These are phyloP conservation scores for Torymus auratus DNA, from an alignment of 2,888 invertebrate genomes.

Conservation along the genomic window DNA sequence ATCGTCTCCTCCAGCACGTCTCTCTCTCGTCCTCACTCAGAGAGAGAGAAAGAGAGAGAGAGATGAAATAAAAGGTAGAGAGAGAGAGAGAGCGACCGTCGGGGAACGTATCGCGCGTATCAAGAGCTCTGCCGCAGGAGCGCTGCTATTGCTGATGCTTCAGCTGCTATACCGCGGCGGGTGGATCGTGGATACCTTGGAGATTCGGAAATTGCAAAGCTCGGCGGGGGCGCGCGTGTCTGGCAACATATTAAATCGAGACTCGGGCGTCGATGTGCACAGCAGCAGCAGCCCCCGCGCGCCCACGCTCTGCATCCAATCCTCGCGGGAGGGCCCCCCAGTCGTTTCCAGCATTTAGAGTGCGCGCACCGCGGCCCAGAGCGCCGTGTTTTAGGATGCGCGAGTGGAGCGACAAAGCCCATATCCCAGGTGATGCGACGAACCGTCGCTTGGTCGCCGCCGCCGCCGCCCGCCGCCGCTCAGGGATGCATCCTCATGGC, in stretches of 20 bases:
- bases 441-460: conserved; percentile 17
- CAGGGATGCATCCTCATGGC: not conserved
- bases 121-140: not conserved
- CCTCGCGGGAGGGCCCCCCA: conserved; percentile 1
- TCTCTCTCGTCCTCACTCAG: not conserved
- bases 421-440: conserved; percentile 27
- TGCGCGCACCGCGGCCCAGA: not conserved
- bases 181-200: conserved; percentile 59
- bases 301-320: conserved; percentile 31
- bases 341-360: conserved; percentile 57
- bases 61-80: no score
- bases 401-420: conserved; percentile 23
- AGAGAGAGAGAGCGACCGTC: conserved; percentile 9
- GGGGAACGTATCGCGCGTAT: conserved; percentile 11
- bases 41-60: no score
- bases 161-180: not conserved
- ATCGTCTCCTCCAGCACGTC: no score
- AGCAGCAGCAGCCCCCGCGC: conserved; percentile 52
- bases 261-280: conserved; percentile 57
- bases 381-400: conserved; percentile 14
- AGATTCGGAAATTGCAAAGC: conserved; percentile 67
- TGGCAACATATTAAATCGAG: conserved; percentile 66
- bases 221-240: conserved; percentile 57
- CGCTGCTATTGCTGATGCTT: no score
- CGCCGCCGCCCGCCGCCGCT: conserved; percentile 8